Percentiles rank a stretch among this genome's conserved stretches.
Conservation (phyloP, 2,113 vertebrate genomes). For the Ascaphus truei region DNA sequence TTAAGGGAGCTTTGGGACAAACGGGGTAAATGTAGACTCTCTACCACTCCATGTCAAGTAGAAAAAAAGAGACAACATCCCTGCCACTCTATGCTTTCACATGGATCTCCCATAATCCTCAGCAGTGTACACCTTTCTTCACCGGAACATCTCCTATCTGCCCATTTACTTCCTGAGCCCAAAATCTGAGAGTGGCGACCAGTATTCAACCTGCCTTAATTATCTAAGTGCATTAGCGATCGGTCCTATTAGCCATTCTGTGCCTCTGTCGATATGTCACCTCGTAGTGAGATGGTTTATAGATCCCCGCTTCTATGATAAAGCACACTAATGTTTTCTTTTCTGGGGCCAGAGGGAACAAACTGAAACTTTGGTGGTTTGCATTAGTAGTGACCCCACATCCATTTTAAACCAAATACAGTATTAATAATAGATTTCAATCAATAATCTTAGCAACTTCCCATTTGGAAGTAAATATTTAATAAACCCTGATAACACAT, state of each 20-base stretch:
- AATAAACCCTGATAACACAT: neutral
- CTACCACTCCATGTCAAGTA: too few relatives aligned
- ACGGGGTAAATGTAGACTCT: too few relatives aligned
- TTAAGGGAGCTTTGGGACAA: too few relatives aligned
- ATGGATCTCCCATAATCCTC: too few relatives aligned
- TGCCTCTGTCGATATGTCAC: neutral
- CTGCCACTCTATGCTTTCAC: too few relatives aligned
- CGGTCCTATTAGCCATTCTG: neutral
- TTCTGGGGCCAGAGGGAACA: neutral
- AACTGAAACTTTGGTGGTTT: neutral
- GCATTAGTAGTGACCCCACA: neutral
- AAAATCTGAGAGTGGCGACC: neutral
- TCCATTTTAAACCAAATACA: neutral
- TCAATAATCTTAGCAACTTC: constrained; percentile 1
- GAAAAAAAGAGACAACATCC: too few relatives aligned
- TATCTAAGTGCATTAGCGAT: neutral
- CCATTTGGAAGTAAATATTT: constrained; percentile 12
- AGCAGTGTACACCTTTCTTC: too few relatives aligned
- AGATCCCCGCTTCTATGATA: neutral
- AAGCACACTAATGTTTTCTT: neutral
- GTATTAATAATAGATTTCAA: constrained; percentile 29
- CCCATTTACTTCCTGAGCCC: too few relatives aligned
- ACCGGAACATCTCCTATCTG: too few relatives aligned
- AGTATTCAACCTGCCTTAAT: neutral
- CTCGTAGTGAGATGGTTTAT: neutral